Base-by-base conservation (phyloP, 2,113 vertebrate species). In the Anoplopoma fimbria region DNA sequence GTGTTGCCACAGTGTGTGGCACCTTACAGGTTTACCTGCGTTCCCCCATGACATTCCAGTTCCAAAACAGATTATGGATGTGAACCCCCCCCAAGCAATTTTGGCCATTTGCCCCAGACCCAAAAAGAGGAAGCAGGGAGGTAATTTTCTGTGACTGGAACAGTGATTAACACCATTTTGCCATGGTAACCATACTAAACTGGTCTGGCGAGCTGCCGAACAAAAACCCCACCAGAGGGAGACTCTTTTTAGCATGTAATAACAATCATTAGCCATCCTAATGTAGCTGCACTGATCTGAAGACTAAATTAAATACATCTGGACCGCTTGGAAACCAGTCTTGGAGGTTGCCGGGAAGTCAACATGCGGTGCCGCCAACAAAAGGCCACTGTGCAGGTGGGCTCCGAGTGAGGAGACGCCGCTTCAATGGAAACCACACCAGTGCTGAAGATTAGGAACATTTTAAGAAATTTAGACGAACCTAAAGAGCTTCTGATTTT, bases 171-270 rank as follows among this genome's bases (percentile, higher is more conserved):
- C 78, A 79, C 31, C 0, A 15, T 85, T 91, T 91, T 77, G 68
- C 90, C 89, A 93, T 93, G 91, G 87, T 77, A 91, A 94, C 92
- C 88, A 89, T 69, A 82, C 62, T 42, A 34, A 84, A 83, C 33
- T 79, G 81, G 67, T 69, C 80, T 82, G 89, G 83, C 55, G 47
- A 87, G 79, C 86, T 89, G 86, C 87, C 31, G 34, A 87, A 77
- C 62, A 75, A 78, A 88, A 71, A 38, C 57, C 72, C 81, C 81
- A 83, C 45, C 58, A 81, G 76, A 87, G 83, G 84, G 62, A 79
- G 88, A 82, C 69, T 77, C 73, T 87, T 85, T n/a, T 86, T 82
- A 85, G 82, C 87, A 74, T 75, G 87, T 85, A 90, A 91, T 89
- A 88, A 93, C 80, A 88, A 89, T 83, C 87, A 92, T 89, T 88